phyloP scores from a whole-genome alignment of 1,140 invertebrate species.

The Steinernema khuongi region DNA sequence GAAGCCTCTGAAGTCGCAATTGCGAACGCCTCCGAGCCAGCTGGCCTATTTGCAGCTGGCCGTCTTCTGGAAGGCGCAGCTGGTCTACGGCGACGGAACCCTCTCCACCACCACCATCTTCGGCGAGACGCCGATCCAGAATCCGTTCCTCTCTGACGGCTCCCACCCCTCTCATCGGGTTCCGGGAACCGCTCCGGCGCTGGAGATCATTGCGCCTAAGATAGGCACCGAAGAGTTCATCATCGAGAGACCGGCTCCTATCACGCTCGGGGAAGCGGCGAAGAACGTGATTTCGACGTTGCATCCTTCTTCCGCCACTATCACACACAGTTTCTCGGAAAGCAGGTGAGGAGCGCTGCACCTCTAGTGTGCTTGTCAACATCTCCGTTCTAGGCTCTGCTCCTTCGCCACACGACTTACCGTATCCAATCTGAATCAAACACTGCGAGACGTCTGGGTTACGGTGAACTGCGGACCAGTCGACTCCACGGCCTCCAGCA shows the following conservation, averaged over 20 bases:
- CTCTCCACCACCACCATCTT: constrained; percentile 18
- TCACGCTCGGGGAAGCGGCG: not conserved
- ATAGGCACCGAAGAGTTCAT: not conserved
- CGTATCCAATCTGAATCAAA: not conserved
- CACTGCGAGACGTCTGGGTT: not conserved
- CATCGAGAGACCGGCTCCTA: not conserved
- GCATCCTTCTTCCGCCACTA: not conserved
- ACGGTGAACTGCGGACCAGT: not conserved
- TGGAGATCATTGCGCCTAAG: not conserved
- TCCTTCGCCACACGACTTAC: not conserved
- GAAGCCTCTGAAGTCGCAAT: not conserved
- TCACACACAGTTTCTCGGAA: not conserved
- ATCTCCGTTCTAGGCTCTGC: not conserved
- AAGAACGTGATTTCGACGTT: not conserved
- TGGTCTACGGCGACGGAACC: constrained; percentile 17
- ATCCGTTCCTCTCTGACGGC: constrained; percentile 19
- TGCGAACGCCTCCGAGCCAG: not conserved
- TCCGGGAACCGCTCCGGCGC: not conserved
- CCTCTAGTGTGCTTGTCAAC: not conserved
- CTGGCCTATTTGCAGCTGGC: constrained; percentile 14
- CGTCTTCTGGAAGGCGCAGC: constrained; percentile 22
- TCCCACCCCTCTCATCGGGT: not conserved
- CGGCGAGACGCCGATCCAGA: constrained; percentile 19
- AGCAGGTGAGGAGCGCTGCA: not conserved
- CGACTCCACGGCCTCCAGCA: not conserved